These are phyloP conservation scores for Oceanodroma tethys DNA, from an alignment of 2,113 vertebrate genomes.

Conservation along the genomic window DNA sequence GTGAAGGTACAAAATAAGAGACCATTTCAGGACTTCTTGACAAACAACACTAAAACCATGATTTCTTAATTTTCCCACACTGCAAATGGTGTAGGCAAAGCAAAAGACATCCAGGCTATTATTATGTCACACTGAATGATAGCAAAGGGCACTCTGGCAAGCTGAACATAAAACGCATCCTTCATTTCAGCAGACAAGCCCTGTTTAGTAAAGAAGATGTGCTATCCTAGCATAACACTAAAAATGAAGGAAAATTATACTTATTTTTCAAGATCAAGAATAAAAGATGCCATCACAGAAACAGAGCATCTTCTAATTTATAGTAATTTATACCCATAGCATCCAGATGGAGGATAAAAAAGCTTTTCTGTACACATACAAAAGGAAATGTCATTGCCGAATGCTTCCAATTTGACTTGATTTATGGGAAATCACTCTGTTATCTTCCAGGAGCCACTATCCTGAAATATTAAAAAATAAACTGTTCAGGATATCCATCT, in stretches of 20 bases:
- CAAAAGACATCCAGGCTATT: neutral
- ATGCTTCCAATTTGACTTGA: neutral
- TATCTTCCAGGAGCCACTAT: neutral
- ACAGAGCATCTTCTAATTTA: neutral
- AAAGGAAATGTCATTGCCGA: neutral
- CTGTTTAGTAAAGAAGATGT: neutral
- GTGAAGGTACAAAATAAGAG: neutral
- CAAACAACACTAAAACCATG: neutral
- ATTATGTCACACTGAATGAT: neutral
- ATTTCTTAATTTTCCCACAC: neutral
- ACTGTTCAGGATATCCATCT: neutral
- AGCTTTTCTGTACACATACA: neutral
- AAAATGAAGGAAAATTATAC: conserved; percentile 1
- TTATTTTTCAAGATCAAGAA: neutral
- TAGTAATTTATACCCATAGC: neutral
- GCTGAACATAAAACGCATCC: neutral
- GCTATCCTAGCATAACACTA: neutral
- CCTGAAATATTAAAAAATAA: neutral
- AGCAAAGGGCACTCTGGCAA: neutral
- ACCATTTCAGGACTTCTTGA: neutral
- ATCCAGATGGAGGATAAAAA: neutral
- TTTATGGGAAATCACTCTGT: neutral
- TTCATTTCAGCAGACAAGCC: neutral
- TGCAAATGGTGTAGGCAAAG: neutral
- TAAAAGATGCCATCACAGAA: neutral